Conservation (phyloP, 2,113 vertebrate genomes). For the Lophotis ruficrista region DNA sequence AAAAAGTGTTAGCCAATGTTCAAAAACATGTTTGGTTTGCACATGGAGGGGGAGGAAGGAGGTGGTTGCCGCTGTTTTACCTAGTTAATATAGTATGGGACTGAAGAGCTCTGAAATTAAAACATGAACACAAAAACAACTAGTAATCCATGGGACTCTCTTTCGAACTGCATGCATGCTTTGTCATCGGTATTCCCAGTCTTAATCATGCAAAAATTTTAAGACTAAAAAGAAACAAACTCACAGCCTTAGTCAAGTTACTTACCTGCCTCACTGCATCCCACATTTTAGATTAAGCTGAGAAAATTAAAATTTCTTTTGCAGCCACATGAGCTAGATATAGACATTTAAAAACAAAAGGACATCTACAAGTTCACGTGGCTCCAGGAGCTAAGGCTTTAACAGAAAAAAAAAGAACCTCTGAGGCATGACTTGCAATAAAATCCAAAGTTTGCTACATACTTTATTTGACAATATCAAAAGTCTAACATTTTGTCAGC, state of each 20-base stretch:
- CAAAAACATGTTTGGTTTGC: not conserved
- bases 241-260: not conserved
- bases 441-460: slow-evolving; percentile 8
- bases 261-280: not conserved
- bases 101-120: not conserved
- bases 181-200: not conserved
- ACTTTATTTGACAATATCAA: not conserved
- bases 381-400: not conserved
- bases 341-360: not conserved
- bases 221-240: not conserved
- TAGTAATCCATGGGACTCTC: not conserved
- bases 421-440: not conserved
- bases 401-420: not conserved
- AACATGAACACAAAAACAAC: not conserved
- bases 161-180: not conserved
- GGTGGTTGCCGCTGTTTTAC: not conserved
- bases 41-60: not conserved
- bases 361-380: not conserved
- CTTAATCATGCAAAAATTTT: not conserved
- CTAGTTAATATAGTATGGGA: not conserved
- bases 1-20: not conserved
- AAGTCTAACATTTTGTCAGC: not conserved
- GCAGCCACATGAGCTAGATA: not conserved
- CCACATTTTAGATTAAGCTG: not conserved
- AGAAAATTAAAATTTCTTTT: slow-evolving; percentile 21